Conservation (phyloP, 1,140 invertebrate genomes). For the Habropoda laboriosa region DNA sequence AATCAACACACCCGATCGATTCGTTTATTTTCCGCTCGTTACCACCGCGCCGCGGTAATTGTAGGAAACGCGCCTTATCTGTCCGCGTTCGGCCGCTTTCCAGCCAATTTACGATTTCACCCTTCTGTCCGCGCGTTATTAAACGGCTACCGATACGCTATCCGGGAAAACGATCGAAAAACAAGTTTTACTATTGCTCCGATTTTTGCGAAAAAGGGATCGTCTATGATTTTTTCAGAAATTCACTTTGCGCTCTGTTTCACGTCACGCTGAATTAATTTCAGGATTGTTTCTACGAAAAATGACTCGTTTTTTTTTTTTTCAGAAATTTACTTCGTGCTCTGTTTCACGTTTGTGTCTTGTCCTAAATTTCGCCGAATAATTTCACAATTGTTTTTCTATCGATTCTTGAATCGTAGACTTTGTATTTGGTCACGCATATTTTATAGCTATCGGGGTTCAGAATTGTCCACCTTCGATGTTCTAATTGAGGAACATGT, state of each 20-base stretch:
- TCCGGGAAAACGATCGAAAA: neutral
- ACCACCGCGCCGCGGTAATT: constrained; percentile 2
- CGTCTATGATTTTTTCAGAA: too few species aligned
- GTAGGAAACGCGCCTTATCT: constrained; percentile 28
- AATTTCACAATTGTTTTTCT: too few species aligned
- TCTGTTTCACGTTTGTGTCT: too few species aligned
- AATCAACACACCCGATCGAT: constrained; percentile 38
- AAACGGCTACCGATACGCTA: constrained; percentile 43
- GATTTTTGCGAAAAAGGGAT: too few species aligned
- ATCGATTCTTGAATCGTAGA: neutral
- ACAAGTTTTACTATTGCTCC: neutral
- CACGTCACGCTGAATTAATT: too few species aligned
- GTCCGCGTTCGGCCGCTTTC: neutral
- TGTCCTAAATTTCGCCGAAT: too few species aligned
- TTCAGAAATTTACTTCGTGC: too few species aligned
- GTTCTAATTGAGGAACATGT: neutral
- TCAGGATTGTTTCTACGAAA: too few species aligned
- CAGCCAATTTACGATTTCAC: constrained; percentile 14
- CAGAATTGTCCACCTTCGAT: neutral
- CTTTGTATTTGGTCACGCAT: neutral
- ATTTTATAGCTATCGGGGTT: neutral
- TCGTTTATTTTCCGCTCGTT: constrained; percentile 19
- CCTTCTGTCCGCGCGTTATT: constrained; percentile 2
- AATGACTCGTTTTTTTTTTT: too few species aligned
- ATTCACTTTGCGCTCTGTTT: too few species aligned